Percentiles rank a stretch among this genome's conserved stretches.
phyloP scores from a whole-genome alignment of 2,888 invertebrate genomes.

The Calameuta pallipes region DNA sequence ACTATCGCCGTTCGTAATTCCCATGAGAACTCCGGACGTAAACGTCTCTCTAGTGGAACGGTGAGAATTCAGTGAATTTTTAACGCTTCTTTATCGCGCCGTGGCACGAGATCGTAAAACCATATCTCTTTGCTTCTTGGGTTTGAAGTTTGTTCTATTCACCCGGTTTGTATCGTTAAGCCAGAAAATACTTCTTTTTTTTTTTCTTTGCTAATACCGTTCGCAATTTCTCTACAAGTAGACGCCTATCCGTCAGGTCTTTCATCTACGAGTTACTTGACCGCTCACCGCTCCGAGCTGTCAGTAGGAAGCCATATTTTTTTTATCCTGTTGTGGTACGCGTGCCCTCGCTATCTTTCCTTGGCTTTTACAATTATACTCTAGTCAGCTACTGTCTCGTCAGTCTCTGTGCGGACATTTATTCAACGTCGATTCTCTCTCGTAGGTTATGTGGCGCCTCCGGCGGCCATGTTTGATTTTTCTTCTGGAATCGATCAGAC shows the following conservation, averaged over 20 bases:
- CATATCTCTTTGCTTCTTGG: neutral
- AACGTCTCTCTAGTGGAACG: neutral
- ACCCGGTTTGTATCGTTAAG: neutral
- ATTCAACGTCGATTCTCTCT: neutral
- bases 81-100: neutral
- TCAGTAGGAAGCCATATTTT: neutral
- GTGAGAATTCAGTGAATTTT: neutral
- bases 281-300: neutral
- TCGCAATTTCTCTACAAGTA: neutral
- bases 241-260: neutral
- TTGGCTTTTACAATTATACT: neutral
- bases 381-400: neutral
- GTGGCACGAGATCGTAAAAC: conserved; percentile 1
- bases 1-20: neutral
- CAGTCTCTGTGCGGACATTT: neutral
- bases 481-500: neutral
- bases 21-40: neutral
- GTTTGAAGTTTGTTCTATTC: neutral
- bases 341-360: neutral
- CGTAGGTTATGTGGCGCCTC: neutral
- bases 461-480: neutral
- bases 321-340: neutral
- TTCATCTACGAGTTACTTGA: neutral
- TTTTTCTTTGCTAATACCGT: neutral
- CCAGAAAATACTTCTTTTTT: neutral